Evolutionary conservation across 2,113 vertebrate genomes (phyloP), one percentile per base, ranked within the genome.

Genomic region (Hyperopisus bebe): DNA sequence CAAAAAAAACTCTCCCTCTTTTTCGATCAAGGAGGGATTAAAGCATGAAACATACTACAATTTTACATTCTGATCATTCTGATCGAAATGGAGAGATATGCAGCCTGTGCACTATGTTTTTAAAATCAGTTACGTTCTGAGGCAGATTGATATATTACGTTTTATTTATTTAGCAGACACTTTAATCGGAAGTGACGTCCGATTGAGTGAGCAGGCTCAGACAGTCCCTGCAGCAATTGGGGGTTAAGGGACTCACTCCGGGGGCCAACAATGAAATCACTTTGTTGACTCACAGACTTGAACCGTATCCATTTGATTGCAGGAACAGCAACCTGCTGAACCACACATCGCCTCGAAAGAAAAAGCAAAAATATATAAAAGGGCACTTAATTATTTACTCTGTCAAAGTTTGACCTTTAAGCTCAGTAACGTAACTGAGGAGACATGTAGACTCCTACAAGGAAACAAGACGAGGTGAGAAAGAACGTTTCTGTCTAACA

Each of bases 401-500:
- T 70, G 62, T 10, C 3, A 11, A 66, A 66, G n/a, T 66, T 66
- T 66, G 62, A 66, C n/a, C 8, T 66, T 66, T 27, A 66, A 2
- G 15, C 77, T 44, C 15, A 9, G 44, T 55, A 62, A 74, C 15
- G 3, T n/a, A 39, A 88, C 47, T 48, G n/a, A 15, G 9, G 48
- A 74, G 47, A 82, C 6, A 27, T 19, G 39, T 13, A 27, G 47
- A 27, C 6, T n/a, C 35, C 3, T 39, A 80, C 74, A 39, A 80
- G 35, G 35, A 39, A 80, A 42, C 35, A 6, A n/a, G 88, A n/a
- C 35, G 31, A 55, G 94, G 95, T 94, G 89, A 93, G 92, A 44
- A 47, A 3, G 87, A 92, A 90, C 90, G 94, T 94, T 11, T 21
- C 94, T 94, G 95, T 96, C 97, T 97, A 98, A 98, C 97, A 98